Base-by-base conservation (phyloP, 37 sponge, comb jelly and placozoan genomes). In the Ephydatia muelleri region DNA sequence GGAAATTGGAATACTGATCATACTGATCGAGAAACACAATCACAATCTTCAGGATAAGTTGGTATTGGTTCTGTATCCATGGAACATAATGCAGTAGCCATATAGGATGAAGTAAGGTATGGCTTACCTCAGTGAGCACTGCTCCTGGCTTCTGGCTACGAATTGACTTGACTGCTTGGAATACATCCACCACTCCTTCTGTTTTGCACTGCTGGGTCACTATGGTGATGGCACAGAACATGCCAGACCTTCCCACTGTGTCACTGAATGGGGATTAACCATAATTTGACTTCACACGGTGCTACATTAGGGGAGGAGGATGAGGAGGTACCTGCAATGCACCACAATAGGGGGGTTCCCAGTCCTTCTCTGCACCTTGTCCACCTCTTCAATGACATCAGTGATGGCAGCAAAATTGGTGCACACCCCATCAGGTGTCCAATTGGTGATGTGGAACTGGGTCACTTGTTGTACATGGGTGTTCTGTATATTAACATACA, bases 121-220 rank as follows among this genome's bases (percentile, higher is more conserved):
- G 5, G 43, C 90, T 73, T 67, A 90, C 90, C 85, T 80, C 77
- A 30, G 85, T 90, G 6, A 32, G 78, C 16, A 90, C 86, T 19
- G 72, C 67, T 28, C 84, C 82, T 29, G 91, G 91, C 70, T 85
- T 85, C 83, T 90, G 91, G 27, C 70, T 80, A 3, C 90, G 81
- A 35, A 81, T 76, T 33, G 85, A 81, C 48, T 85, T 89, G 5
- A 89, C 84, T 11, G 68, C 39, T 81, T 90, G 90, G 72, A 90
- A 85, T 72, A 90, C 82, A 65, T 90, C 91, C 72, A 86, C 91
- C 71, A 90, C 67, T 40, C 86, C 75, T 70, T 90, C 91, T 37
- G 86, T 75, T 75, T 90, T 90, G 68, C 86, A 85, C 28, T 67
- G 32, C 82, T 90, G 86, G 39, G 86, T 85, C 70, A 70, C 43